These are phyloP conservation scores for Heliconius eleuchia DNA, from an alignment of 1,140 invertebrate genomes.

Conservation along the genomic window DNA sequence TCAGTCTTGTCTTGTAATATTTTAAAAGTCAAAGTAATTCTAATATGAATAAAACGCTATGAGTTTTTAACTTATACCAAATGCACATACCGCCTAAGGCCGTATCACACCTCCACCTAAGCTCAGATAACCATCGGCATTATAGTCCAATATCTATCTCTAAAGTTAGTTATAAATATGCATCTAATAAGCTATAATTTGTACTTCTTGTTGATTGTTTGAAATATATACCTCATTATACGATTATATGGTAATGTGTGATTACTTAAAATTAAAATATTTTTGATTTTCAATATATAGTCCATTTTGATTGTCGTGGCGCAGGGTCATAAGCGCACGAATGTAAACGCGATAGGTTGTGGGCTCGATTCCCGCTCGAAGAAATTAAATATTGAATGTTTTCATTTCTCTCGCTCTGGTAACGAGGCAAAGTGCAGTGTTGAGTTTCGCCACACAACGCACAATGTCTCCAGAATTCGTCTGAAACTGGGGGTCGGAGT, in stretches of 20 bases:
- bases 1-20: too few species aligned
- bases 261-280: neutral
- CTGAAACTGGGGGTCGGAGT: too few species aligned
- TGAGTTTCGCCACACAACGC: too few species aligned
- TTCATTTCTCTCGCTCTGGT: too few species aligned
- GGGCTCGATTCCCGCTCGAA: too few species aligned
- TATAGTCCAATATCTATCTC: neutral
- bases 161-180: conserved; percentile 7
- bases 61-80: conserved; percentile 30
- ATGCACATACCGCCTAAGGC: conserved; percentile 37
- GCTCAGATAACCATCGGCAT: conserved; percentile 27
- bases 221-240: neutral
- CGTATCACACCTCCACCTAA: conserved; percentile 52
- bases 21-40: neutral
- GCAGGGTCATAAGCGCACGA: too few species aligned
- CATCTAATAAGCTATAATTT: conserved; percentile 11
- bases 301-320: too few species aligned
- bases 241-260: neutral
- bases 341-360: too few species aligned
- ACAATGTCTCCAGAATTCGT: too few species aligned
- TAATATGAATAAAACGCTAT: neutral
- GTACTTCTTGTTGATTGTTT: neutral
- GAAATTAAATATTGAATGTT: too few species aligned
- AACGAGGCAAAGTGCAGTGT: too few species aligned
- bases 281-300: neutral